Base-by-base conservation (phyloP, 2,888 invertebrate species). In the Abrostola tripartita region DNA sequence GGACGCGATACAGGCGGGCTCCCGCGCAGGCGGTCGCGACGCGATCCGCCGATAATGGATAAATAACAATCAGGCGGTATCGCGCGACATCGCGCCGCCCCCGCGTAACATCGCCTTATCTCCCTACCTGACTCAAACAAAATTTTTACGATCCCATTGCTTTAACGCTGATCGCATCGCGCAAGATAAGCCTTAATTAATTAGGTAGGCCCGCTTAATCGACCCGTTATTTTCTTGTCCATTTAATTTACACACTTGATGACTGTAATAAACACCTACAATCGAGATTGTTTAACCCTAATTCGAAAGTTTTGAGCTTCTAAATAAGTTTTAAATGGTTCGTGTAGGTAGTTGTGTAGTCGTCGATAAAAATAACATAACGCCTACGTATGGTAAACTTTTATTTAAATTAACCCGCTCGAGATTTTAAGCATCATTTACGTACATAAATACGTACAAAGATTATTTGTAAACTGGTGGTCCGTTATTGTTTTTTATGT, bases 1-100 rank as follows among this genome's bases (percentile, higher is more conserved):
- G 78, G 71, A 73, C 67, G 81, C 77, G 88, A 87, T 88, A 85
- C 61, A 68, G 74, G 70, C 74, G 75, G 79, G 82, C 86, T 88
- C 81, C 85, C 81, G 87, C 85, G 87, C 85, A 82, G 86, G 85
- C 86, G 86, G 80, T 67, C 85, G 88, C 85, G 88, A 89, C 85
- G 88, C 85, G 88, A 89, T 88, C 84, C 78, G 73, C 69, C 84
- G 89, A 90, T 90, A 89, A 85, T 85, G 83, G 83, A 88, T 90
- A 90, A 90, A 91, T 90, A 91, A 90, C 88, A 89, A 91, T 90
- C 91, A 87, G 76, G 83, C 81, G 84, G 83, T 89, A 89, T 89
- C 88, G 87, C 78, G 81, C 86, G 87, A 88, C 88, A 90, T 88
- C 88, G 83, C 78, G 72, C 70, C 76, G 68, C 71, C 71, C 68